Conservation (phyloP, 2,113 vertebrate genomes). For the Rutilus rutilus region DNA sequence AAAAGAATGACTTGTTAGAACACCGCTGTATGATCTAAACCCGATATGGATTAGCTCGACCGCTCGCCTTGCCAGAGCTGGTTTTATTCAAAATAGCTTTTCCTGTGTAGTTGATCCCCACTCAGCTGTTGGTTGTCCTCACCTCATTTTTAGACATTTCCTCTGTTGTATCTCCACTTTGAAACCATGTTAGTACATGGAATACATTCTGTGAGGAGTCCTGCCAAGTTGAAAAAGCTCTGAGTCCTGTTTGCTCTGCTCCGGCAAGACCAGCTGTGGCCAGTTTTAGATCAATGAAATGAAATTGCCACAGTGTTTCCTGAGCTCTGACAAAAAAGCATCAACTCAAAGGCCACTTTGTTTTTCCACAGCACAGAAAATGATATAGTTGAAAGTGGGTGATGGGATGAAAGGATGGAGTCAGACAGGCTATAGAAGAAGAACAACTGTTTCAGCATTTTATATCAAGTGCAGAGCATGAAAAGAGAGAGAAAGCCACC, state of each 20-base stretch:
- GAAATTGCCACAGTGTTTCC: slow-evolving; percentile 60
- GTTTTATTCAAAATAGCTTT: slow-evolving; percentile 15
- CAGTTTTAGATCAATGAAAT: slow-evolving; percentile 66
- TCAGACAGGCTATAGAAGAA: slow-evolving; percentile 56
- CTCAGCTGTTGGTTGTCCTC: slow-evolving; percentile 39
- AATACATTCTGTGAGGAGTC: slow-evolving; percentile 44
- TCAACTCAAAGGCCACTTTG: slow-evolving; percentile 67
- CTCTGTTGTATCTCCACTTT: slow-evolving; percentile 42
- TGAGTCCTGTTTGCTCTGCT: slow-evolving; percentile 26
- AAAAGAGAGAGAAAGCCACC: slow-evolving; percentile 55
- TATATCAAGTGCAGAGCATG: slow-evolving; percentile 58
- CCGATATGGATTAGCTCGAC: slow-evolving; percentile 33
- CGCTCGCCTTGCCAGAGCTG: slow-evolving; percentile 6
- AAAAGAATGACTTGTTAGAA: slow-evolving; percentile 7
- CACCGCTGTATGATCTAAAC: slow-evolving; percentile 24
- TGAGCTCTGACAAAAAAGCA: slow-evolving; percentile 50
- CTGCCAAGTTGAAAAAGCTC: slow-evolving; percentile 52
- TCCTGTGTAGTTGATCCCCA: slow-evolving; percentile 31
- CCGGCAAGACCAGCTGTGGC: slow-evolving; percentile 59
- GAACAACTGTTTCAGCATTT: slow-evolving; percentile 56
- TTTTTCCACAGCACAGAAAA: slow-evolving; percentile 61
- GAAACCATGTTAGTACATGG: slow-evolving; percentile 47
- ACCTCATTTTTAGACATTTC: slow-evolving; percentile 26
- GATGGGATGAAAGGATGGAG: slow-evolving; percentile 58
- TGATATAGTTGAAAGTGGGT: slow-evolving; percentile 64